phyloP scores from a whole-genome alignment of 2,888 invertebrate genomes.

The Pheosia gnoma region DNA sequence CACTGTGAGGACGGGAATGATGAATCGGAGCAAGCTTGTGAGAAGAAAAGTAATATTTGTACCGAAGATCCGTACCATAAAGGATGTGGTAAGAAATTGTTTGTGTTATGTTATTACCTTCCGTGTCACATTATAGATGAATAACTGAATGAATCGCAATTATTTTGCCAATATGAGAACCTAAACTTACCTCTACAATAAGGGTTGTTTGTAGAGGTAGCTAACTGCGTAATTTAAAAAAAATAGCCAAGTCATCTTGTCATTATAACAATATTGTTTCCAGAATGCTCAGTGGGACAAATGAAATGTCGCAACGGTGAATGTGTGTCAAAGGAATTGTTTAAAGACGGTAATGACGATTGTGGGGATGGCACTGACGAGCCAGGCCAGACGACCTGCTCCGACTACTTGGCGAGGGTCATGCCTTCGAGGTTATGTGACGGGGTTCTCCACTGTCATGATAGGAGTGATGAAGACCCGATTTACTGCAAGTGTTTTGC shows the following conservation, averaged over 20 bases:
- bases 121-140: background rate
- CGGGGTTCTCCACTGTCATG: conserved; percentile 89
- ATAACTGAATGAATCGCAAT: background rate
- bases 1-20: conserved; percentile 89
- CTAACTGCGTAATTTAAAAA: no score
- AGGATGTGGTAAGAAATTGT: conserved; percentile 63
- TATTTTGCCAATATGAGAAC: background rate
- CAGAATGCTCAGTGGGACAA: conserved; percentile 86
- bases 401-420: conserved; percentile 87
- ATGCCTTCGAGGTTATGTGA: conserved; percentile 89
- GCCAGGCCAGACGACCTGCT: conserved; percentile 84
- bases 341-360: conserved; percentile 87
- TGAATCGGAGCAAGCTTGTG: conserved; percentile 82
- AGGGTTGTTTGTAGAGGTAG: no score
- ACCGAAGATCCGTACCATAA: conserved; percentile 54
- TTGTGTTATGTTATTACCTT: background rate
- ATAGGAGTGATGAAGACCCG: conserved; percentile 90
- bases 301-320: conserved; percentile 87
- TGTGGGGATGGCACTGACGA: conserved; percentile 91
- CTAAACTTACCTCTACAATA: no score
- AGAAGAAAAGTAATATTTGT: conserved; percentile 58
- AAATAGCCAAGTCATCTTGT: no score
- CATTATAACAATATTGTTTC: background rate
- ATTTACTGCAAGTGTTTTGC: conserved; percentile 85
- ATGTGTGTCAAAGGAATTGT: conserved; percentile 88